phyloP scores from a whole-genome alignment of 2,888 invertebrate species.

The Argyra leucocephala region DNA sequence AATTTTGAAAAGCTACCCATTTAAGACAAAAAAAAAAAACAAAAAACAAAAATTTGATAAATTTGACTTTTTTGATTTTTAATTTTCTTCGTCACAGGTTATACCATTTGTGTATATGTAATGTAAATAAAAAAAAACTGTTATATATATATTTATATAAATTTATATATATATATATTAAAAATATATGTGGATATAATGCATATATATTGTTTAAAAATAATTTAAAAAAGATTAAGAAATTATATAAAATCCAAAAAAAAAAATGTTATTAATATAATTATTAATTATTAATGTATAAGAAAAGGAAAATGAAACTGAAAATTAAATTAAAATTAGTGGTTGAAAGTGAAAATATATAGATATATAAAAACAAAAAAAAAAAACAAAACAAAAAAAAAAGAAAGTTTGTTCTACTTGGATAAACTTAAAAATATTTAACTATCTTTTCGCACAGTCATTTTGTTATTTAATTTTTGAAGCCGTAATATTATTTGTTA shows the following conservation, averaged over 20 bases:
- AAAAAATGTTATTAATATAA: conserved; percentile 2
- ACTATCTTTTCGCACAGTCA: conserved; percentile 6
- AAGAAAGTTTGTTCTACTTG: conserved; percentile 2
- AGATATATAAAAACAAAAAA: no score
- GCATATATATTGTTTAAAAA: neutral
- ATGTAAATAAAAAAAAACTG: conserved; percentile 6
- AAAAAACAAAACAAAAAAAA: neutral
- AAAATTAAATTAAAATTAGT: neutral
- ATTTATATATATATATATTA: no score
- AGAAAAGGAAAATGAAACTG: neutral
- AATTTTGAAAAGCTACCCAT: conserved; percentile 44
- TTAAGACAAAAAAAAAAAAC: conserved; percentile 24
- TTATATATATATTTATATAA: neutral
- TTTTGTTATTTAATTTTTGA: conserved; percentile 6
- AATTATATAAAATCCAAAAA: neutral
- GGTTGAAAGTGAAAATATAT: no score
- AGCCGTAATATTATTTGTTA: conserved; percentile 6
- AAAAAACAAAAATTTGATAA: conserved; percentile 32
- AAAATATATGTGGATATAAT: no score
- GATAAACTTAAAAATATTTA: conserved; percentile 6
- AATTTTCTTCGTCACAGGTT: neutral
- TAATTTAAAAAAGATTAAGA: neutral
- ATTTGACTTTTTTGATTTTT: neutral
- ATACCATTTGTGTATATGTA: neutral
- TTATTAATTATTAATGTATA: neutral